Percentiles rank a stretch among this genome's conserved stretches.
These are phyloP conservation scores for Gerris buenoi DNA, from an alignment of 1,140 invertebrate species.

Conservation along the genomic window DNA sequence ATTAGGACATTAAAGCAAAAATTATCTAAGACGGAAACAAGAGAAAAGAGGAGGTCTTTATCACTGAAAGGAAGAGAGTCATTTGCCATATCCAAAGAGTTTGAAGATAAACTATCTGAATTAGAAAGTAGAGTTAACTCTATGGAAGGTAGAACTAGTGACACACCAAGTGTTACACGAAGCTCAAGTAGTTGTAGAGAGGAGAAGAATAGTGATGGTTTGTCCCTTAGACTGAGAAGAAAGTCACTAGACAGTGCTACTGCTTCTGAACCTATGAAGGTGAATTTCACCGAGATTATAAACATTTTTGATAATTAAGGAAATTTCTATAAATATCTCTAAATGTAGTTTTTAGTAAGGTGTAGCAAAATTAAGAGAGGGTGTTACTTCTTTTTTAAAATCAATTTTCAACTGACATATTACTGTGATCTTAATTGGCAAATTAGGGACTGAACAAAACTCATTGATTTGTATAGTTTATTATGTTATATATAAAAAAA, in stretches of 20 bases:
- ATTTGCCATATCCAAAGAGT: constrained; percentile 59
- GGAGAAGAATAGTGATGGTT: constrained; percentile 32
- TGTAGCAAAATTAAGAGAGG: too few relatives aligned
- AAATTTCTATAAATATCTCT: too few relatives aligned
- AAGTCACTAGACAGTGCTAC: constrained; percentile 61
- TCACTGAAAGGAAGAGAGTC: constrained; percentile 66
- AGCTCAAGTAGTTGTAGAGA: constrained; percentile 25
- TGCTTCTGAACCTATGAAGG: constrained; percentile 59
- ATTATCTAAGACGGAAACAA: constrained; percentile 54
- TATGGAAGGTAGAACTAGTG: constrained; percentile 29
- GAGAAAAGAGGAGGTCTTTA: constrained; percentile 60
- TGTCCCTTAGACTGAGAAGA: constrained; percentile 32
- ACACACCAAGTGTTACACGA: constrained; percentile 8
- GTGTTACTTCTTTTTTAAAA: too few relatives aligned
- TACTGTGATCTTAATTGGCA: too few relatives aligned
- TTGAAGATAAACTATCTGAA: constrained; percentile 65
- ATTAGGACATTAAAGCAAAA: constrained; percentile 62
- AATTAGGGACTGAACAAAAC: too few relatives aligned
- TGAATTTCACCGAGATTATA: too few relatives aligned
- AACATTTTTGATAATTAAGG: too few relatives aligned
- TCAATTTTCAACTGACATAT: too few relatives aligned
- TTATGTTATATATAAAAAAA: too few relatives aligned
- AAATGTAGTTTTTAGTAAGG: too few relatives aligned
- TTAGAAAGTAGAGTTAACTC: constrained; percentile 58
- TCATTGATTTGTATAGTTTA: too few relatives aligned